Evolutionary conservation across 2,113 vertebrate genomes (phyloP).

Genomic region (Sapayoa aenigma): DNA sequence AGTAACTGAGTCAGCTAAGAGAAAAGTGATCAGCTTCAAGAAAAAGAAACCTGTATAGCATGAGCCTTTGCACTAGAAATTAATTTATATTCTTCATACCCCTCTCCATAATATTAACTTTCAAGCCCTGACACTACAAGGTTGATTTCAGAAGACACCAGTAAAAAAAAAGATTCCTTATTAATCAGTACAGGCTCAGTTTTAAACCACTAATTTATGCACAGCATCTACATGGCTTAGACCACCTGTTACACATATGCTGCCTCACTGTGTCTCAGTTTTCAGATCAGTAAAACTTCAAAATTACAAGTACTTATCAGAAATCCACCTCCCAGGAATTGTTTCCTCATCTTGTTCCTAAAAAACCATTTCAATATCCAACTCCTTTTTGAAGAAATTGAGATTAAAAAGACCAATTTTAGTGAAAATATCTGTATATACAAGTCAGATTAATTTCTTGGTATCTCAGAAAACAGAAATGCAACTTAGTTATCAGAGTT

Average conservation of each 20-base stretch:
- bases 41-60: background rate
- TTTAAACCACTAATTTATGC: slow-evolving; percentile 46
- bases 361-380: background rate
- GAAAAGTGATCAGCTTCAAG: background rate
- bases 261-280: background rate
- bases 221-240: slow-evolving; percentile 9
- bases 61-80: background rate
- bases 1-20: background rate
- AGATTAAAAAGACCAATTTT: background rate
- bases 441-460: background rate
- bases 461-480: background rate
- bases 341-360: background rate
- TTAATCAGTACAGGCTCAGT: background rate
- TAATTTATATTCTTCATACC: background rate
- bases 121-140: background rate
- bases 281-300: background rate
- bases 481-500: background rate
- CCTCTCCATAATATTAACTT: background rate
- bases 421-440: background rate
- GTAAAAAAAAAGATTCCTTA: slow-evolving; percentile 19
- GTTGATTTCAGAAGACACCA: background rate
- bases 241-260: slow-evolving; percentile 46
- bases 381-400: background rate
- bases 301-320: background rate
- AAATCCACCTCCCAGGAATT: background rate